A percentile compares a stretch with the other conserved stretches of the same genome.
These are phyloP conservation scores for Phaethon lepturus DNA, from an alignment of 2,113 vertebrate species.

Conservation along the genomic window DNA sequence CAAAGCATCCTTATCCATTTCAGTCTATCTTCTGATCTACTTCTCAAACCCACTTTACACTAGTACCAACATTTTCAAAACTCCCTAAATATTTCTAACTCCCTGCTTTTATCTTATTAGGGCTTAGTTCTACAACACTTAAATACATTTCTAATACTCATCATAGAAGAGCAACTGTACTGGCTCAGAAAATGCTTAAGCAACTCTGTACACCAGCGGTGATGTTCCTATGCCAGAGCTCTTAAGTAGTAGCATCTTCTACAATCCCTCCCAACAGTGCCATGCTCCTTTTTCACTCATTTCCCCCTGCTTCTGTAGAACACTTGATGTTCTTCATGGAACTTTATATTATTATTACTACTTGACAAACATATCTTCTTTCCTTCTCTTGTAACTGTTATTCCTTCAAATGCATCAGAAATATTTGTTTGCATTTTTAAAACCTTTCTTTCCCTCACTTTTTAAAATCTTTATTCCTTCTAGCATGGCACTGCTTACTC, in stretches of 20 bases:
- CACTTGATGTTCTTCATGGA: background rate
- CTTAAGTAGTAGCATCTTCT: background rate
- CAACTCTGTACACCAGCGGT: background rate
- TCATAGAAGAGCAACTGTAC: background rate
- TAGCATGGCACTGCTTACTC: background rate
- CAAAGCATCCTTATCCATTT: background rate
- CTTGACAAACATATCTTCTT: background rate
- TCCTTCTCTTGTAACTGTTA: background rate
- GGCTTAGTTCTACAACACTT: background rate
- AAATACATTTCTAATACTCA: background rate
- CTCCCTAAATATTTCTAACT: background rate
- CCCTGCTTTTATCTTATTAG: background rate
- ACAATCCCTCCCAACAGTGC: background rate
- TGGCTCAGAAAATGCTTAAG: background rate
- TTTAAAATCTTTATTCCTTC: background rate
- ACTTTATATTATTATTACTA: background rate
- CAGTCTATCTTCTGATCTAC: background rate
- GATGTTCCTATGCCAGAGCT: background rate
- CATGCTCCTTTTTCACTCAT: background rate
- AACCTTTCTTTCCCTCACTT: background rate
- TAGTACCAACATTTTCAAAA: background rate
- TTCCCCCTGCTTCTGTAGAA: background rate
- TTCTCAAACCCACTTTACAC: background rate
- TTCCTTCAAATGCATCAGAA: background rate
- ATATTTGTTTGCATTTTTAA: background rate